Percentiles rank a stretch among this genome's conserved stretches.
Evolutionary conservation across 1,140 invertebrate species (phyloP).

Genomic region (Gonatopus flavifemur): DNA sequence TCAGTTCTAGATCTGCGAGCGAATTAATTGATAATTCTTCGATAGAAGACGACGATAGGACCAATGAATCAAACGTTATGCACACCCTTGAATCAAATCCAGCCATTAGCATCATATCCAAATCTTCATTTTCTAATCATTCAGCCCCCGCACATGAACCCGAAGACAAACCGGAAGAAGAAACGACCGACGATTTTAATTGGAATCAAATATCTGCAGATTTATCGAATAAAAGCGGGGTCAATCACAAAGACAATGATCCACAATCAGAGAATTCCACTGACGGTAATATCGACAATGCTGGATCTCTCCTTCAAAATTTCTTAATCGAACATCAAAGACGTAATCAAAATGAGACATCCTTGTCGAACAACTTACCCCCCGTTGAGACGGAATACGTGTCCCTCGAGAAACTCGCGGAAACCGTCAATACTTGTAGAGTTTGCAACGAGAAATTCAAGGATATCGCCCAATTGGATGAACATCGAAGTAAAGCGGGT

Average conservation of each 20-base stretch:
- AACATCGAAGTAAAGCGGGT: slow-evolving; percentile 50
- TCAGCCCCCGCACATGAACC: slow-evolving; percentile 7
- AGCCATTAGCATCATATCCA: slow-evolving; percentile 39
- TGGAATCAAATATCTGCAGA: slow-evolving; percentile 47
- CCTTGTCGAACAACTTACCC: slow-evolving; percentile 30
- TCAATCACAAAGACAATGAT: slow-evolving; percentile 14
- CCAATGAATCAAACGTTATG: slow-evolving; percentile 21
- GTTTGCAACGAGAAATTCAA: slow-evolving; percentile 57
- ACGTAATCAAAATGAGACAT: slow-evolving; percentile 41
- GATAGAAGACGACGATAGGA: slow-evolving; percentile 27
- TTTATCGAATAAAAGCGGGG: slow-evolving; percentile 16
- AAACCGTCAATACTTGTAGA: slow-evolving; percentile 51
- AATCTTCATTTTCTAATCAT: slow-evolving; percentile 33
- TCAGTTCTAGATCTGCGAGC: slow-evolving; percentile 36
- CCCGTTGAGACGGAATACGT: slow-evolving; percentile 54
- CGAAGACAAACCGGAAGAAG: slow-evolving; percentile 20
- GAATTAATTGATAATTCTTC: slow-evolving; percentile 19
- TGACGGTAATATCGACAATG: slow-evolving; percentile 27
- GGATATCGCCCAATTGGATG: slow-evolving; percentile 50
- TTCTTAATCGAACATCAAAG: slow-evolving; percentile 51
- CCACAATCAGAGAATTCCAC: slow-evolving; percentile 17
- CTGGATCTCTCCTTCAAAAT: slow-evolving; percentile 45
- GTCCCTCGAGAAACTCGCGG: slow-evolving; percentile 53
- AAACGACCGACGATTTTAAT: slow-evolving; percentile 19
- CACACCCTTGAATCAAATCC: slow-evolving; percentile 32